These are phyloP conservation scores for Drosophila eohydei DNA, from an alignment of 2,888 invertebrate species.

Conservation along the genomic window DNA sequence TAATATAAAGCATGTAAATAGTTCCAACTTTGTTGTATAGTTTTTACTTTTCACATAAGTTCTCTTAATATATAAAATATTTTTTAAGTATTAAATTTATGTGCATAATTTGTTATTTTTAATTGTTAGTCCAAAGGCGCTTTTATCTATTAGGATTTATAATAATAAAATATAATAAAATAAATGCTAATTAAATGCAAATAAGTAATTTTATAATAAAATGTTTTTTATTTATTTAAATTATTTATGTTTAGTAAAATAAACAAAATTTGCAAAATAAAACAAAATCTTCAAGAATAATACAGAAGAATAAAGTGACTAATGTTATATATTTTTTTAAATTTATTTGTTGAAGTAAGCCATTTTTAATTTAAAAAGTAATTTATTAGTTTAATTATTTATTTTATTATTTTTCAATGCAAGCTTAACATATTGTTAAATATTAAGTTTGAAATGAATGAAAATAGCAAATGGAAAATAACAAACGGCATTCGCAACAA, in stretches of 20 bases:
- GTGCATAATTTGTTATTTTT: constrained; percentile 68
- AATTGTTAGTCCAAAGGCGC: constrained; percentile 68
- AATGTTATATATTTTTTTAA: too few relatives aligned
- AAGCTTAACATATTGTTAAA: too few relatives aligned
- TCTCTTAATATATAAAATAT: constrained; percentile 42
- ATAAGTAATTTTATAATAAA: constrained; percentile 15
- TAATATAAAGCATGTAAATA: constrained; percentile 60
- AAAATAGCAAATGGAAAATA: too few relatives aligned
- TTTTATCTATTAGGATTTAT: constrained; percentile 67
- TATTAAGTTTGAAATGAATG: too few relatives aligned
- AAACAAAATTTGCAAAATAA: neutral
- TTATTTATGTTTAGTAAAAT: neutral
- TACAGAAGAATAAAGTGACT: too few relatives aligned
- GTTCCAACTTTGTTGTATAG: constrained; percentile 61
- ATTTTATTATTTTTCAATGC: too few relatives aligned
- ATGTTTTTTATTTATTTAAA: constrained; percentile 3
- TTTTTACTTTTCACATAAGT: constrained; percentile 53
- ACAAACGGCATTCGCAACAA: too few relatives aligned
- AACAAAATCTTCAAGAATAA: neutral
- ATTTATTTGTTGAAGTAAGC: too few relatives aligned
- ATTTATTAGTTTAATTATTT: too few relatives aligned
- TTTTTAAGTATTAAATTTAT: constrained; percentile 46
- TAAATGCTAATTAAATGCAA: constrained; percentile 52
- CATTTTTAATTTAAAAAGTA: too few relatives aligned
- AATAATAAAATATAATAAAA: constrained; percentile 40